Evolutionary conservation across 1,140 invertebrate genomes (phyloP).

Genomic region (Augochlora pura): DNA sequence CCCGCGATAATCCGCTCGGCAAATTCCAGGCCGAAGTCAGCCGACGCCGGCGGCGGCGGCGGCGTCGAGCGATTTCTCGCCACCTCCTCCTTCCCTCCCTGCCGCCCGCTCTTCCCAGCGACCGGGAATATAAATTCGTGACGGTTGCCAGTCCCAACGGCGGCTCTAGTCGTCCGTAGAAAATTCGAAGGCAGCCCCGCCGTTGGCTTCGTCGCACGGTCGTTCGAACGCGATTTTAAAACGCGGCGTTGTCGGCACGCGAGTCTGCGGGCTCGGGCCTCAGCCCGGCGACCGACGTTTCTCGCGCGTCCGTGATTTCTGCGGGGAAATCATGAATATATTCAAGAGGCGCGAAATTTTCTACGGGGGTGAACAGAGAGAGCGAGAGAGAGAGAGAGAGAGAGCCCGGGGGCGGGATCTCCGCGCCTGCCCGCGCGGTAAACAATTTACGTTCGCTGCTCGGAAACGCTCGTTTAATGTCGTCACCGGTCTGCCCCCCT

Average conservation of each 20-base stretch:
- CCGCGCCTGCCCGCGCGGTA: slow-evolving; percentile 17
- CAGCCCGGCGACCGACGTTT: neutral
- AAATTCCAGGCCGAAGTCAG: neutral
- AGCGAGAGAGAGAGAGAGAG: neutral
- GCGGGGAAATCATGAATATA: slow-evolving; percentile 67
- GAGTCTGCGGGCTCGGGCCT: neutral
- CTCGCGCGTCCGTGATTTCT: slow-evolving; percentile 41
- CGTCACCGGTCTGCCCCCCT: neutral
- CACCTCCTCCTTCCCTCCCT: no score
- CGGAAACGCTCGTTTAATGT: slow-evolving; percentile 44
- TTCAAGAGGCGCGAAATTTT: slow-evolving; percentile 65
- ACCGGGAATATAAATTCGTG: slow-evolving; percentile 20
- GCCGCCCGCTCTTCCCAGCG: no score
- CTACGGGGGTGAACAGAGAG: slow-evolving; percentile 6
- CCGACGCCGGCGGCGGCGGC: no score
- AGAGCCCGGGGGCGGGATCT: neutral
- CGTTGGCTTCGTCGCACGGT: slow-evolving; percentile 48
- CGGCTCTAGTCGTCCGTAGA: slow-evolving; percentile 40
- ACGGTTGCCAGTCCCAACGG: slow-evolving; percentile 32
- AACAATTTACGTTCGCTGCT: slow-evolving; percentile 58
- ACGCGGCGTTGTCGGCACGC: slow-evolving; percentile 43
- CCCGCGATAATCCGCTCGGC: neutral
- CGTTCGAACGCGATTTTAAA: slow-evolving; percentile 60
- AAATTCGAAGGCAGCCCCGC: slow-evolving; percentile 48
- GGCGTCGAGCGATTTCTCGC: neutral